Conservation (phyloP, 1,140 invertebrate genomes). For the Drosophila subpulchrella region DNA sequence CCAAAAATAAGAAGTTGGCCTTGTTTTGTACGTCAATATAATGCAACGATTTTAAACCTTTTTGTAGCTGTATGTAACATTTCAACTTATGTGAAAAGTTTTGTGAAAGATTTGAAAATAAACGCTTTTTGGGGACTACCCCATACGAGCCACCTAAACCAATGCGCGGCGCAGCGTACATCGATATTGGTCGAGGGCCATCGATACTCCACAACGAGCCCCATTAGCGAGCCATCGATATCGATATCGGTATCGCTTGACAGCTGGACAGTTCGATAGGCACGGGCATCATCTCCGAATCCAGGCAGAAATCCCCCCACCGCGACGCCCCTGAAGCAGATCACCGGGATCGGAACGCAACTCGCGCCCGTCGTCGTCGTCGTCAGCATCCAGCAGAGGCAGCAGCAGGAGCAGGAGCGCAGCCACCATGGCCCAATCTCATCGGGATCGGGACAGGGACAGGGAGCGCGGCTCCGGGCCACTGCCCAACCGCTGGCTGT, state of each 20-base stretch:
- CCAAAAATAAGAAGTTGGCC: too few species aligned
- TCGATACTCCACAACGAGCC: not conserved
- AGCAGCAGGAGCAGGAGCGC: not conserved
- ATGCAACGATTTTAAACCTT: too few species aligned
- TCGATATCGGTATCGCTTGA: not conserved
- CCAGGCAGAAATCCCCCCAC: not conserved
- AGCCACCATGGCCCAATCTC: constrained; percentile 52
- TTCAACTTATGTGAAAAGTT: too few species aligned
- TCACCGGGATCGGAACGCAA: not conserved
- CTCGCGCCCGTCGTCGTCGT: constrained; percentile 13
- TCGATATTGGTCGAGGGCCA: not conserved
- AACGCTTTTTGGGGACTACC: not conserved
- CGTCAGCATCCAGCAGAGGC: not conserved
- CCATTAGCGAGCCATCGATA: not conserved
- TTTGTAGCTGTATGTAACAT: too few species aligned
- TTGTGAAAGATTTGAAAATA: too few species aligned
- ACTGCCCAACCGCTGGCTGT: constrained; percentile 95
- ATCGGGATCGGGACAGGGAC: constrained; percentile 58
- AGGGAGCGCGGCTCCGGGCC: constrained; percentile 86
- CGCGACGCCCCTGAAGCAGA: not conserved
- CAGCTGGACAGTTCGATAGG: not conserved
- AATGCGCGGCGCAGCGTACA: too few species aligned
- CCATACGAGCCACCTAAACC: not conserved
- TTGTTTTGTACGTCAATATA: too few species aligned
- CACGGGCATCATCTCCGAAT: not conserved